A percentile compares a stretch with the other conserved stretches of the same genome.
Conservation (phyloP, 2,888 invertebrate species). For the Mythimna impura region DNA sequence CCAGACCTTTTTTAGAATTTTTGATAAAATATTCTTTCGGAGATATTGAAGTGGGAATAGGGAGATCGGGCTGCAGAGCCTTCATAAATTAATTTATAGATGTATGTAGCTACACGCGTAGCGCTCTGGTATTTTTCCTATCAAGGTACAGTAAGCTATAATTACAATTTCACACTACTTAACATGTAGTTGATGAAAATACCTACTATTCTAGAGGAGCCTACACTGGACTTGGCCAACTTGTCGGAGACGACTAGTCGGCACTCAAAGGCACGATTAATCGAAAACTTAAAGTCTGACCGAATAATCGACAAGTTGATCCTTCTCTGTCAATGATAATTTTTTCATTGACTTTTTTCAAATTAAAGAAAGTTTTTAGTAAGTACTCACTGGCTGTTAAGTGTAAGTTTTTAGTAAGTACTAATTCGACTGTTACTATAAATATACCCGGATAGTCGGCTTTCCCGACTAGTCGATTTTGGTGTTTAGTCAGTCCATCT, state of each 20-base stretch:
- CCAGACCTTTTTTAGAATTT: slow-evolving; percentile 60
- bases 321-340: no score
- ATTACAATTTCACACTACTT: slow-evolving; percentile 27
- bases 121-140: not conserved
- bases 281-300: not conserved
- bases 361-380: not conserved
- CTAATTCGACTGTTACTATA: not conserved
- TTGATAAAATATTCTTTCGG: slow-evolving; percentile 61
- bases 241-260: not conserved
- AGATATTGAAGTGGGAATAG: slow-evolving; percentile 59
- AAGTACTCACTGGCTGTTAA: not conserved
- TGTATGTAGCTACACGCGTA: slow-evolving; percentile 12
- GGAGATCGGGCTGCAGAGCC: slow-evolving; percentile 39
- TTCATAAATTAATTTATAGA: slow-evolving; percentile 44
- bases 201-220: not conserved
- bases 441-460: not conserved
- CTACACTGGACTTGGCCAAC: not conserved
- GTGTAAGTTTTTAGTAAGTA: not conserved
- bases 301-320: not conserved
- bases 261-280: not conserved
- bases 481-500: not conserved
- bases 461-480: not conserved
- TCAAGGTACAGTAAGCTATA: not conserved
- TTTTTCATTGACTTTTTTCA: no score
- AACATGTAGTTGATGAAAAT: slow-evolving; percentile 1